Conservation (phyloP, 1,140 invertebrate genomes). For the Brachionus manjavacas region DNA sequence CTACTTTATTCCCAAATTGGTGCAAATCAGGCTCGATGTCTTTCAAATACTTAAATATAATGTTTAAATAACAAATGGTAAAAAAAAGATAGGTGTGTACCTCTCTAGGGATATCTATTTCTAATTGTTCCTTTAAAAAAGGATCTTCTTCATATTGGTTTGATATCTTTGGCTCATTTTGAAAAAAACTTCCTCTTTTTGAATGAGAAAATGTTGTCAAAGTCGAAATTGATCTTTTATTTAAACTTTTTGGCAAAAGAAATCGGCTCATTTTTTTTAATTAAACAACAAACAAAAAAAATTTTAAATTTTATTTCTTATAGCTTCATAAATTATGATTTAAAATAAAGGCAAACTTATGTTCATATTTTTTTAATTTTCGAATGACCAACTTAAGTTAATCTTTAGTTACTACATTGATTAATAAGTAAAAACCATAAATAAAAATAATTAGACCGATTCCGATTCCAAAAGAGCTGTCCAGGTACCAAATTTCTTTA, state of each 20-base stretch:
- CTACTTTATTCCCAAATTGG: conserved; percentile 59
- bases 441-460: not conserved
- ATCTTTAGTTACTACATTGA: not conserved
- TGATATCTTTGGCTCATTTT: conserved; percentile 50
- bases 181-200: conserved; percentile 53
- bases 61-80: not conserved
- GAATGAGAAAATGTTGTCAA: conserved; percentile 47
- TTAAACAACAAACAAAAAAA: not conserved
- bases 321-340: not conserved
- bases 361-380: not conserved
- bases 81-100: conserved; percentile 45
- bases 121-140: conserved; percentile 50
- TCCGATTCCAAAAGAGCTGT: not conserved
- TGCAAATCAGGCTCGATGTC: conserved; percentile 56
- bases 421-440: not conserved
- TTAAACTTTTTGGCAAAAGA: not conserved
- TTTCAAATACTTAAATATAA: not conserved
- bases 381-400: not conserved
- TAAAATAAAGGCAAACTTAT: not conserved
- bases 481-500: conserved; percentile 33
- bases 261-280: not conserved
- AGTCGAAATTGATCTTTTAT: not conserved
- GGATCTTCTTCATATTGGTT: conserved; percentile 54
- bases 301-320: not conserved
- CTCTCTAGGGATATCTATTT: conserved; percentile 50